phyloP scores from a whole-genome alignment of 2,888 invertebrate species.

The Anthrax anthrax region DNA sequence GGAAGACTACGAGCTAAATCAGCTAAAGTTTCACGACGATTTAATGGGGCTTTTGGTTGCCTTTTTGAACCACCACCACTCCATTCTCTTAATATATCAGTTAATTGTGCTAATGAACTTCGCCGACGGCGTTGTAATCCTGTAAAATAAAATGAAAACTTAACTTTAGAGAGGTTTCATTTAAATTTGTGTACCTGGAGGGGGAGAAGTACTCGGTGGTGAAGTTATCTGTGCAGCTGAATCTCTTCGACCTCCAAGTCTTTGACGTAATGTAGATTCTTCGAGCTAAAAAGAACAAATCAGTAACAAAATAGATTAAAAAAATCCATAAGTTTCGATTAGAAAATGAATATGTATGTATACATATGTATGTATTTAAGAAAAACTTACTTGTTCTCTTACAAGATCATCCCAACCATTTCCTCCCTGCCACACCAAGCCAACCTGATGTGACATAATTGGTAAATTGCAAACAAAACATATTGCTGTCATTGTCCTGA shows the following conservation, averaged over 20 bases:
- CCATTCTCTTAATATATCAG: conserved; percentile 80
- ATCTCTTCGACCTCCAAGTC: conserved; percentile 72
- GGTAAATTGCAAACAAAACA: conserved; percentile 95
- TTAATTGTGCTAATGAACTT: conserved; percentile 75
- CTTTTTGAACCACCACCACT: conserved; percentile 47
- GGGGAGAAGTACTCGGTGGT: conserved; percentile 64
- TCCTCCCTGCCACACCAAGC: conserved; percentile 84
- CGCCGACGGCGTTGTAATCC: conserved; percentile 59
- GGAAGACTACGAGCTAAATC: conserved; percentile 74
- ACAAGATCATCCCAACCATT: conserved; percentile 91
- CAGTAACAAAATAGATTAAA: no score
- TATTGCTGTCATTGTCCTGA: conserved; percentile 85
- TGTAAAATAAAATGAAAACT: conserved; percentile 15
- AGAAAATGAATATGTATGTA: no score
- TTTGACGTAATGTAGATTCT: conserved; percentile 69
- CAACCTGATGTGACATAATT: conserved; percentile 87
- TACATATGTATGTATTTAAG: no score
- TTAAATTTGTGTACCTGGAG: conserved; percentile 25
- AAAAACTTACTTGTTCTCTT: conserved; percentile 59
- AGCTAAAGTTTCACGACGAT: conserved; percentile 73
- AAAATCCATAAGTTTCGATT: no score
- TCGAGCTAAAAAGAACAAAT: conserved; percentile 36
- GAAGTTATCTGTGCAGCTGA: conserved; percentile 86
- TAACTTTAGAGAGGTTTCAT: background rate
- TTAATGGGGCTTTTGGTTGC: conserved; percentile 50